Evolutionary conservation across 2,113 vertebrate species (phyloP).

Genomic region (Petrocephalus microphthalmus): DNA sequence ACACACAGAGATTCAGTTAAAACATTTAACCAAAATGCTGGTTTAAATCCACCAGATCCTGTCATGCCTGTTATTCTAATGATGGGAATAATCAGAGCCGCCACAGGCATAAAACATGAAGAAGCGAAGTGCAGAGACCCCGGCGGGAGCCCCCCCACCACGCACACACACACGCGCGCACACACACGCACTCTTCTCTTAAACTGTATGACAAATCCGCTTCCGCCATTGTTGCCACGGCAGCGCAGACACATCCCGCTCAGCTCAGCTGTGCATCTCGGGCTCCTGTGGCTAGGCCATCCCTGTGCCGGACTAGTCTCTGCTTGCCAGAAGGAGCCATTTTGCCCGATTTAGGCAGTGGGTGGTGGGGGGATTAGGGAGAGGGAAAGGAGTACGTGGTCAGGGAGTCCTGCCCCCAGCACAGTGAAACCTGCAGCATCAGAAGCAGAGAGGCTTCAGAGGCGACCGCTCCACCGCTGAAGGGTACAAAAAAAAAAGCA

Average conservation of each 20-base stretch:
- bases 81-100: background rate
- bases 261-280: background rate
- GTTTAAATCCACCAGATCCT: background rate
- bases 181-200: background rate
- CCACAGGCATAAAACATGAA: background rate
- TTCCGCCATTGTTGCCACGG: conserved; percentile 12
- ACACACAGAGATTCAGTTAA: background rate
- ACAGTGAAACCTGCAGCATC: background rate
- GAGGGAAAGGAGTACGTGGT: background rate
- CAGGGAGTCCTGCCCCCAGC: background rate
- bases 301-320: background rate
- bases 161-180: no score
- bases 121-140: background rate
- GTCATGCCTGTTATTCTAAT: background rate
- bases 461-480: background rate
- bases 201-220: background rate
- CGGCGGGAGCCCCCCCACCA: background rate
- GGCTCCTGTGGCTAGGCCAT: background rate
- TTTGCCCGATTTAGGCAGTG: background rate
- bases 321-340: conserved; percentile 18
- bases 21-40: background rate
- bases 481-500: background rate
- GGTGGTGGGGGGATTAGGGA: conserved; percentile 5
- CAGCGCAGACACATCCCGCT: background rate
- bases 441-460: background rate